Conservation (phyloP, 2,888 invertebrate species). For the Tetrapedia diversipes region DNA sequence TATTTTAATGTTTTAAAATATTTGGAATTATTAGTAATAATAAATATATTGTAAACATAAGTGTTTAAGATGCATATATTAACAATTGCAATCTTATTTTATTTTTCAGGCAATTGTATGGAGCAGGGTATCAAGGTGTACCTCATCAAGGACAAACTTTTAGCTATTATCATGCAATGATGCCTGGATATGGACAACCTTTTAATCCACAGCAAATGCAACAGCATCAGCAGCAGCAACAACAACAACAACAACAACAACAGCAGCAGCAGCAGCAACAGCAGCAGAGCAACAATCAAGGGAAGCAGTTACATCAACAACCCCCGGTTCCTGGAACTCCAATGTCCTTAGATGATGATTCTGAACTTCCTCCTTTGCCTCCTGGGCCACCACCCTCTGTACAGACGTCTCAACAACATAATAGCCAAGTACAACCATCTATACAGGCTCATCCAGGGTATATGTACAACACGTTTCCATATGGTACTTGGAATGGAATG, state of each 20-base stretch:
- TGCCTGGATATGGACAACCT: constrained; percentile 78
- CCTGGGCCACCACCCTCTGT: constrained; percentile 84
- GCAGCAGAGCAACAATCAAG: constrained; percentile 74
- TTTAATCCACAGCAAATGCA: constrained; percentile 78
- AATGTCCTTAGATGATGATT: constrained; percentile 83
- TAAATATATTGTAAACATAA: neutral
- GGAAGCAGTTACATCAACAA: constrained; percentile 74
- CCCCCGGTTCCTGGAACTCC: constrained; percentile 83
- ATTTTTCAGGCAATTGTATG: constrained; percentile 78
- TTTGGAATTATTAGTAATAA: constrained; percentile 1
- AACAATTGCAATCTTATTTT: constrained; percentile 10
- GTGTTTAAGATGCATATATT: neutral
- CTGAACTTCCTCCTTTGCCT: constrained; percentile 85
- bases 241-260: constrained; percentile 68
- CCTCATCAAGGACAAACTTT: constrained; percentile 79
- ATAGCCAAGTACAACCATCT: constrained; percentile 67
- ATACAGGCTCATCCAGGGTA: constrained; percentile 78
- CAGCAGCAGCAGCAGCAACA: constrained; percentile 69
- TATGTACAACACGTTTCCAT: constrained; percentile 76
- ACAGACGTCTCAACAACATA: constrained; percentile 72
- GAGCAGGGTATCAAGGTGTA: constrained; percentile 78
- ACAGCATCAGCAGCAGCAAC: constrained; percentile 66
- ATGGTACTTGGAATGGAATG: constrained; percentile 76
- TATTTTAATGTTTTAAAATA: neutral
- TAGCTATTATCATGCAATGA: constrained; percentile 79